These are phyloP conservation scores for Grammomys surdaster DNA, from an alignment of 2,113 vertebrate species.

Conservation along the genomic window DNA sequence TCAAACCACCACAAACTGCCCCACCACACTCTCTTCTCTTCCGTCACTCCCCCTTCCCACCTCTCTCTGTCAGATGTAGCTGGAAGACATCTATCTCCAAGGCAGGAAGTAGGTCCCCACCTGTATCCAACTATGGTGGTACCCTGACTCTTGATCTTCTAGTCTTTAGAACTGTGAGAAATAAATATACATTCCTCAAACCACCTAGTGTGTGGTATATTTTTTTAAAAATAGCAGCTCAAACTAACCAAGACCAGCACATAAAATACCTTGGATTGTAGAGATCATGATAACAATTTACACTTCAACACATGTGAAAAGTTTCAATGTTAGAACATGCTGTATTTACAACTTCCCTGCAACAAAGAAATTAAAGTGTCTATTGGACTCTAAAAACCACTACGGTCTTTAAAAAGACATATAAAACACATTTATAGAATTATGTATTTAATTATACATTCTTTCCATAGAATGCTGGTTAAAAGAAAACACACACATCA, in stretches of 20 bases:
- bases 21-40: not conserved
- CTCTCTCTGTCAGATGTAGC: not conserved
- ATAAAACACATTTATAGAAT: not conserved
- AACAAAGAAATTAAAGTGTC: slow-evolving; percentile 26
- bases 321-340: not conserved
- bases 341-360: slow-evolving; percentile 9
- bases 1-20: not conserved
- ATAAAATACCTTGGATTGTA: slow-evolving; percentile 16
- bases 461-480: not conserved
- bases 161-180: not conserved
- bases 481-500: not conserved
- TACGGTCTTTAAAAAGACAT: slow-evolving; percentile 9
- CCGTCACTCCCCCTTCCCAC: fast-evolving
- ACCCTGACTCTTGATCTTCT: not conserved
- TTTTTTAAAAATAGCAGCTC: not conserved
- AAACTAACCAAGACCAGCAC: not conserved
- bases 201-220: not conserved
- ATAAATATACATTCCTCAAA: not conserved
- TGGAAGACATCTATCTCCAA: not conserved
- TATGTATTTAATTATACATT: not conserved
- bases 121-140: not conserved
- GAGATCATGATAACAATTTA: not conserved
- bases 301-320: not conserved
- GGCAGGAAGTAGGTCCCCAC: not conserved
- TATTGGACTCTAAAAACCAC: not conserved